Conservation (phyloP, 2,797 vertebrate species). For the Buphagus erythrorhynchus region DNA sequence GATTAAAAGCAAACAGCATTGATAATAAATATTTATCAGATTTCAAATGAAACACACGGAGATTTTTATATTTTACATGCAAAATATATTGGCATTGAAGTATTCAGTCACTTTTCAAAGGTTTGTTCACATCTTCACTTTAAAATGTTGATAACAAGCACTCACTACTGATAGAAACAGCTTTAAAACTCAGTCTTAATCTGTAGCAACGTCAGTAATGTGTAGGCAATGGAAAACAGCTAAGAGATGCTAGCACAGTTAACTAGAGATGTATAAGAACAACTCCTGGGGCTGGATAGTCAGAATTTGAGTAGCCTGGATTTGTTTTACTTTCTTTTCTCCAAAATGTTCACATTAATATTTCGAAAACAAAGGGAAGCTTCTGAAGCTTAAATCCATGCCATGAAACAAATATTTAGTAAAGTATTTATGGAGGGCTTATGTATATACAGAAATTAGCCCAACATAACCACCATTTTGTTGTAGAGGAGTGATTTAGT, state of each 20-base stretch:
- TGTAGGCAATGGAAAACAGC: background rate
- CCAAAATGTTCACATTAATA: background rate
- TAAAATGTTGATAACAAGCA: constrained; percentile 56
- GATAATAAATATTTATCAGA: constrained; percentile 86
- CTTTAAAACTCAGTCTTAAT: constrained; percentile 27
- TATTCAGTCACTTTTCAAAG: constrained; percentile 73
- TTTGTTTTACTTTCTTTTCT: background rate
- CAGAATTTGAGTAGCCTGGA: background rate
- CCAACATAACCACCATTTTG: background rate
- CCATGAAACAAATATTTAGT: background rate
- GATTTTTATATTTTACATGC: constrained; percentile 77
- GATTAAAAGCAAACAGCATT: constrained; percentile 85
- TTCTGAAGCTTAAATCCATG: background rate
- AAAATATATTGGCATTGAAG: constrained; percentile 73
- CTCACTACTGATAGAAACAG: constrained; percentile 1
- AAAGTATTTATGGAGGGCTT: background rate
- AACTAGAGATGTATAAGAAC: background rate
- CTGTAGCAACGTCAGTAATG: background rate
- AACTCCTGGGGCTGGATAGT: background rate
- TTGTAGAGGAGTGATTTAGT: background rate
- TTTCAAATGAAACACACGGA: constrained; percentile 74
- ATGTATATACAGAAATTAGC: background rate
- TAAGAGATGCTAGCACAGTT: background rate
- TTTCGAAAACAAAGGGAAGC: background rate
- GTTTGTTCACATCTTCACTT: constrained; percentile 69